A percentile compares a stretch with the other conserved stretches of the same genome.
Evolutionary conservation across 2,113 vertebrate genomes (phyloP).

Genomic region (Trogon melanurus): DNA sequence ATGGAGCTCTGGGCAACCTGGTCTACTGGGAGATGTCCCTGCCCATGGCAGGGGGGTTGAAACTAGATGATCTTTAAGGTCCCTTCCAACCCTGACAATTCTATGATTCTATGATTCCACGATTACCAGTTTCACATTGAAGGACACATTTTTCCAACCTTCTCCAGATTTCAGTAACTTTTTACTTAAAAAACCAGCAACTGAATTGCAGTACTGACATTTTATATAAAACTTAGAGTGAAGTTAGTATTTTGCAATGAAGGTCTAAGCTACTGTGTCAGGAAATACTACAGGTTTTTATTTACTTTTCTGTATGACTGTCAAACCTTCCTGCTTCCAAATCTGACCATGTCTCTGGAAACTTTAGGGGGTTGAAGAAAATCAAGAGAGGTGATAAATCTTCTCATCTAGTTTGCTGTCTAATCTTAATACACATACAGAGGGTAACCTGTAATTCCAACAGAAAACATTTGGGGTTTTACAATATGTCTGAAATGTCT

Average conservation of each 20-base stretch:
- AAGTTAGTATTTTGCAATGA: neutral
- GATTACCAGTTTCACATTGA: neutral
- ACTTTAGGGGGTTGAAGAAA: neutral
- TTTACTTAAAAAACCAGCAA: neutral
- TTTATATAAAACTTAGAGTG: neutral
- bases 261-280: neutral
- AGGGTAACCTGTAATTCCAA: neutral
- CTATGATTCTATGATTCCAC: no score
- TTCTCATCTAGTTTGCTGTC: neutral
- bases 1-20: no score
- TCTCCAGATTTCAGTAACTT: neutral
- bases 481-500: neutral
- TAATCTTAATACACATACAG: neutral
- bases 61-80: no score
- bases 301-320: neutral
- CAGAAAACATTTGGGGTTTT: neutral
- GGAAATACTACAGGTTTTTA: neutral
- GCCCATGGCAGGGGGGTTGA: no score
- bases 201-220: neutral
- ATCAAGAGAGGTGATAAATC: neutral
- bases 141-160: neutral
- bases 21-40: no score
- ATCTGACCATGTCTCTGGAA: neutral
- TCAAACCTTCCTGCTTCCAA: neutral
- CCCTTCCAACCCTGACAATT: no score